Base-by-base conservation (phyloP, 1,140 invertebrate species). In the Bombyx mori region DNA sequence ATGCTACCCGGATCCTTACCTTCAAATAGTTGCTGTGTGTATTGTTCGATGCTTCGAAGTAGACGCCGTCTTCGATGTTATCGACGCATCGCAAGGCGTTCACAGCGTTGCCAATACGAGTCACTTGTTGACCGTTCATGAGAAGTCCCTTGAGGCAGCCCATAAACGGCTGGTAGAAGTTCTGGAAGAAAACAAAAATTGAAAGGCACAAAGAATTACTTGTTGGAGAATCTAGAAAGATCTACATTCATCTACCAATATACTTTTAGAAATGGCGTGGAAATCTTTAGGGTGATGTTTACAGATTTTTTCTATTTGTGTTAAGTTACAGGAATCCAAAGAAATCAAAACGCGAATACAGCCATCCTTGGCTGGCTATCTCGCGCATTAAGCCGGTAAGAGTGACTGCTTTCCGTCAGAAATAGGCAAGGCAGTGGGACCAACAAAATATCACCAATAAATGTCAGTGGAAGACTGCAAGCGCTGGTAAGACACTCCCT, bases 71-170 rank as follows among this genome's bases (percentile, higher is more conserved):
- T 82, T 99, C 98, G 0, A 94, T 90, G 56, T 93, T 90, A 53
- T 94, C 91, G 0, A 93, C 93, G 78, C 98, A 99, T 0, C 92
- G 91, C 26, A 94, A 91, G 0, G 95, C 92, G 8, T 92, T 92
- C 52, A 90, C 69, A 59, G 89, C 81, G 26, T 80, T 61, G 5
- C 86, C 72, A 8, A 93, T 90, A 54, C 91, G 88, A 42, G 90
- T 90, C 60, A 95, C 77, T 8, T 82, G 79, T 63, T 92, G 88
- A 42, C 90, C 91, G 69, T 95, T 94, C 70, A 96, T 89, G 76
- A 90, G 89, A 44, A 99, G 91, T 52, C 97, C 93, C 54, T 92
- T 90, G 10, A 99, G 87, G 78, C 98, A 99, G 22, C 98, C 98
- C 66, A 91, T 92, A 75, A 98, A 98, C 22, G 93, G 92, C 50